Evolutionary conservation across 2,888 invertebrate species (phyloP).

Genomic region (Melanostoma mellinum): DNA sequence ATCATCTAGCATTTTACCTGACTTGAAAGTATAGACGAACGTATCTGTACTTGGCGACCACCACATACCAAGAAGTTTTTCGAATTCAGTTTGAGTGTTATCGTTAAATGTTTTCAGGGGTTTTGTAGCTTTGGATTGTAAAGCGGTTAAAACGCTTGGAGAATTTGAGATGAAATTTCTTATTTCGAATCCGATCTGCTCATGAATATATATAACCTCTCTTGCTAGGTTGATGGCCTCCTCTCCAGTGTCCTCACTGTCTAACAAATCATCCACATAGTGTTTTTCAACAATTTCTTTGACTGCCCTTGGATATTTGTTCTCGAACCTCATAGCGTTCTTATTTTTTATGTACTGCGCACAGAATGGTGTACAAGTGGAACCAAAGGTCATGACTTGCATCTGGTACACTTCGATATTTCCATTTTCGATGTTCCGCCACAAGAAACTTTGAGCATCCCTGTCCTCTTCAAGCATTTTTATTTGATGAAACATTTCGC

Average conservation of each 20-base stretch:
- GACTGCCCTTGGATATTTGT: slow-evolving; percentile 57
- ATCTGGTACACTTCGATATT: background rate
- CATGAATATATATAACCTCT: too few species aligned
- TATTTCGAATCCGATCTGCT: slow-evolving; percentile 14
- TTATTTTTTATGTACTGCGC: slow-evolving; percentile 70
- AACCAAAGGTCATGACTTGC: background rate
- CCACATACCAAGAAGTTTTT: slow-evolving; percentile 55
- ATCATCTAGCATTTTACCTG: slow-evolving; percentile 16
- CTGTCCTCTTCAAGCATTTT: background rate
- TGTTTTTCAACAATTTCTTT: slow-evolving; percentile 49
- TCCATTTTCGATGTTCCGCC: background rate
- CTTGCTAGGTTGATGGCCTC: background rate
- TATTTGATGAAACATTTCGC: background rate
- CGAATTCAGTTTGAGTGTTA: background rate
- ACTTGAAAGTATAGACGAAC: slow-evolving; percentile 49
- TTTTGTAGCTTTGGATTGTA: background rate
- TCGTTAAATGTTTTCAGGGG: too few species aligned
- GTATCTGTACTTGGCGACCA: slow-evolving; percentile 64
- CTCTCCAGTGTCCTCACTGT: slow-evolving; percentile 66
- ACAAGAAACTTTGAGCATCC: background rate
- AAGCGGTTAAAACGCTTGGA: background rate
- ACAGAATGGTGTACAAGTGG: background rate
- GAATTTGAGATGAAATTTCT: slow-evolving; percentile 67
- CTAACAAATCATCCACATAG: slow-evolving; percentile 70
- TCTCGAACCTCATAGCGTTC: slow-evolving; percentile 69